Evolutionary conservation across 1,140 invertebrate species (phyloP).

Genomic region (Aleiodes sp.): DNA sequence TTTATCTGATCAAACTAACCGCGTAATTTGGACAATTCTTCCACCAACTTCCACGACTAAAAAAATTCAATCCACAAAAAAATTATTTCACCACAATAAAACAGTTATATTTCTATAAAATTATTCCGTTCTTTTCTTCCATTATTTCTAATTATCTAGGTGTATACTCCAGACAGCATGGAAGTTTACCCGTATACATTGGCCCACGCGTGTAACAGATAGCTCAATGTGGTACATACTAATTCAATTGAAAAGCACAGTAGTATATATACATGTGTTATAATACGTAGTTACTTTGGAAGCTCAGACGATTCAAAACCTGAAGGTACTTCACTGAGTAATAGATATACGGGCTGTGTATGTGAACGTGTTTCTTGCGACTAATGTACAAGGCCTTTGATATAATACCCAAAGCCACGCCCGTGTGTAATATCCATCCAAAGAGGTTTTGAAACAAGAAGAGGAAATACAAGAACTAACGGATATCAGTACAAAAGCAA

Average conservation of each 20-base stretch:
- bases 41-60: too few species aligned
- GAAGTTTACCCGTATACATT: neutral
- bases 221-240: neutral
- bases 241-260: neutral
- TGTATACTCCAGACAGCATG: too few species aligned
- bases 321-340: neutral
- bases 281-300: neutral
- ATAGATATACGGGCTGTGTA: too few species aligned
- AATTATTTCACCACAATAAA: too few species aligned
- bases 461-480: neutral
- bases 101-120: too few species aligned
- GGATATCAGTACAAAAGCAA: neutral
- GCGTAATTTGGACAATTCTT: too few species aligned
- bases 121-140: too few species aligned
- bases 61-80: too few species aligned
- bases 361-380: slow-evolving; percentile 7
- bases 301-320: neutral
- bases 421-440: neutral
- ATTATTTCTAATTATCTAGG: too few species aligned
- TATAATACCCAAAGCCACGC: slow-evolving; percentile 7
- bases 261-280: neutral
- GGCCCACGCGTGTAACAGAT: neutral
- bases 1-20: too few species aligned
- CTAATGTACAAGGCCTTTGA: slow-evolving; percentile 1
- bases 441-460: neutral